Evolutionary conservation across 2,888 invertebrate genomes (phyloP).

Genomic region (Diploptera punctata): DNA sequence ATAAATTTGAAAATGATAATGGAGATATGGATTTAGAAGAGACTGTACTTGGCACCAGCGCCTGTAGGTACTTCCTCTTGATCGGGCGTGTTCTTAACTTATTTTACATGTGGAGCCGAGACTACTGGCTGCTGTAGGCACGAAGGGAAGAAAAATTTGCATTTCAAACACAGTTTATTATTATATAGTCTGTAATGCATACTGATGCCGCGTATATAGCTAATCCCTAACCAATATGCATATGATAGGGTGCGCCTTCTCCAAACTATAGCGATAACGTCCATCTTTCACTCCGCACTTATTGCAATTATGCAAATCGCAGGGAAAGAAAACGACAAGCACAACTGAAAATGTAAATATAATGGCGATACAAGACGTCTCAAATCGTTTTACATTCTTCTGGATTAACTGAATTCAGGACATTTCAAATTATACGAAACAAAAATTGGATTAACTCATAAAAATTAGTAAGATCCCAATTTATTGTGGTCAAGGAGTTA

Average conservation of each 20-base stretch:
- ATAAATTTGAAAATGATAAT: no score
- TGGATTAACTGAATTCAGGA: no score
- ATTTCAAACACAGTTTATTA: slow-evolving; percentile 42
- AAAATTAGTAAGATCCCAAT: no score
- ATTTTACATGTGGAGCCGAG: slow-evolving; percentile 32
- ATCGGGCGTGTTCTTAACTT: slow-evolving; percentile 35
- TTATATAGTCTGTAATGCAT: slow-evolving; percentile 43
- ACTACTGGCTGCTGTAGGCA: neutral
- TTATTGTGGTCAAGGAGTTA: no score
- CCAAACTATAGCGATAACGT: neutral
- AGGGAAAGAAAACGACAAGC: neutral
- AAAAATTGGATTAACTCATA: no score
- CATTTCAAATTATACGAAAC: no score
- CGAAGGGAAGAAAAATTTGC: slow-evolving; percentile 39
- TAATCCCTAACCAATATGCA: slow-evolving; percentile 24
- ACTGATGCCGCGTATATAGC: slow-evolving; percentile 33
- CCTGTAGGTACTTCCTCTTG: slow-evolving; percentile 28
- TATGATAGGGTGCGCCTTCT: slow-evolving; percentile 4
- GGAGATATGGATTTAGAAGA: no score
- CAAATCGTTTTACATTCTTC: no score
- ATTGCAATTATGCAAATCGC: slow-evolving; percentile 2
- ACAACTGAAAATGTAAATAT: no score
- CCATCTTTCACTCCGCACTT: neutral
- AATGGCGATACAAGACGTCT: no score
- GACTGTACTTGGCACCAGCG: neutral